Base-by-base conservation (phyloP, 2,797 vertebrate genomes). In the Hipposideros larvatus region DNA sequence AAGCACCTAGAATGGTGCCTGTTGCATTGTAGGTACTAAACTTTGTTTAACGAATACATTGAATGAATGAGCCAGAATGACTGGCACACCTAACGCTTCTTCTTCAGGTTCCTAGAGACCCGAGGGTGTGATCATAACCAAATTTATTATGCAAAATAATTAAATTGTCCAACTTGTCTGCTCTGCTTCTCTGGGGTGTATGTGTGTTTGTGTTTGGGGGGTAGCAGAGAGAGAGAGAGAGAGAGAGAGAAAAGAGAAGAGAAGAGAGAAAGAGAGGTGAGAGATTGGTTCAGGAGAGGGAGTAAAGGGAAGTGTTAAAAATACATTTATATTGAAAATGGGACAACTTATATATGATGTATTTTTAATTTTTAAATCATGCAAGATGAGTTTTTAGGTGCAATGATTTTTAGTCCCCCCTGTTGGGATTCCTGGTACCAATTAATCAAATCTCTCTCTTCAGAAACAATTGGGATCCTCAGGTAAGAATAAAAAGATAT, bases 61-160 rank as follows among this genome's bases (percentile, higher is more conserved):
- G 9, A 96, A 85, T 71, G 37, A 75, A 73, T 26, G 16, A 53
- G 6, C 34, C 11, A 59, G 24, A 79, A 65, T 16, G 43, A 55
- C 28, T 74, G 65, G 15, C 28, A 87, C 15, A 28, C 2, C 26
- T 46, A 80, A 77, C 5, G 13, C 18, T 79, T 74, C 48, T 61
- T 86, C 37, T 80, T 71, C 34, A 80, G 10, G 24, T 93, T 82
- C 14, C 51, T 70, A 73, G 66, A 85, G 37, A 87, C 21, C 21
- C n/a, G 48, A 43, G 7, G 21, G 5, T 59, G 15, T 93, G 31
- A 88, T n/a, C 41, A 84, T 9, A 77, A 78, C 2, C 19, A 61
- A 90, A 90, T 65, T 41, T 85, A 73, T 83, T 43, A 94, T 41
- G 28, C 28, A 94, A 86, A 87, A 94, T 74, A 71, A 65, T 59